phyloP scores from a whole-genome alignment of 2,113 vertebrate genomes.

The Boulengeromyrus knoepffleri region DNA sequence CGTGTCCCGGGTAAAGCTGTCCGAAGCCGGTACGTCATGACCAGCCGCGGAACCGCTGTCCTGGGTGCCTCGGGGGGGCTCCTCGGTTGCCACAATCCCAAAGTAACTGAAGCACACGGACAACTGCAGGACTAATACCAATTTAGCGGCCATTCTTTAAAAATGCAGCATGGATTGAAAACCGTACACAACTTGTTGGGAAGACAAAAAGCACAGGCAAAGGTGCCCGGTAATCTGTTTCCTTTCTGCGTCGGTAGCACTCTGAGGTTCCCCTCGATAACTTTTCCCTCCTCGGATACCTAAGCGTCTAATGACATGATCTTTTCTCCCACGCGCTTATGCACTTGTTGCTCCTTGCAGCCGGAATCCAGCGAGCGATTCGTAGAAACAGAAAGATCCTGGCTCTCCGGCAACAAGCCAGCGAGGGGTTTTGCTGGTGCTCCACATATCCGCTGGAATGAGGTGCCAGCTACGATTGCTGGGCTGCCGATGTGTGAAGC shows the following conservation, averaged over 20 bases:
- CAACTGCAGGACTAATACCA: constrained; percentile 37
- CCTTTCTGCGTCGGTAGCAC: background rate
- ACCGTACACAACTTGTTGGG: background rate
- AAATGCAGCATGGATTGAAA: background rate
- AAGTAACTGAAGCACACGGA: constrained; percentile 37
- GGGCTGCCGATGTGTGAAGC: background rate
- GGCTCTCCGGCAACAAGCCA: constrained; percentile 51
- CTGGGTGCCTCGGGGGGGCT: constrained; percentile 15
- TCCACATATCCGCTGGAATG: background rate
- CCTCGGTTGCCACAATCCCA: constrained; percentile 20
- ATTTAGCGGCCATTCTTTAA: constrained; percentile 39
- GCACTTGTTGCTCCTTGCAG: constrained; percentile 47
- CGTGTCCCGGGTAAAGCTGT: constrained; percentile 58
- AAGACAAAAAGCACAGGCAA: background rate
- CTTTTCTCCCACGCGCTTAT: background rate
- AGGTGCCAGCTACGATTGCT: background rate
- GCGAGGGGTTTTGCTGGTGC: constrained; percentile 34
- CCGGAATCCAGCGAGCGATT: constrained; percentile 37
- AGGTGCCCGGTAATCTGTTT: background rate
- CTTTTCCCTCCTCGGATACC: background rate
- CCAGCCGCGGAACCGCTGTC: constrained; percentile 18
- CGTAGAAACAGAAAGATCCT: constrained; percentile 43
- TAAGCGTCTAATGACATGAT: background rate
- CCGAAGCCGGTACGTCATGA: constrained; percentile 25
- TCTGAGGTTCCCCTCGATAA: background rate